phyloP scores from a whole-genome alignment of 2,797 vertebrate species.

The Atherinosoma microstoma region DNA sequence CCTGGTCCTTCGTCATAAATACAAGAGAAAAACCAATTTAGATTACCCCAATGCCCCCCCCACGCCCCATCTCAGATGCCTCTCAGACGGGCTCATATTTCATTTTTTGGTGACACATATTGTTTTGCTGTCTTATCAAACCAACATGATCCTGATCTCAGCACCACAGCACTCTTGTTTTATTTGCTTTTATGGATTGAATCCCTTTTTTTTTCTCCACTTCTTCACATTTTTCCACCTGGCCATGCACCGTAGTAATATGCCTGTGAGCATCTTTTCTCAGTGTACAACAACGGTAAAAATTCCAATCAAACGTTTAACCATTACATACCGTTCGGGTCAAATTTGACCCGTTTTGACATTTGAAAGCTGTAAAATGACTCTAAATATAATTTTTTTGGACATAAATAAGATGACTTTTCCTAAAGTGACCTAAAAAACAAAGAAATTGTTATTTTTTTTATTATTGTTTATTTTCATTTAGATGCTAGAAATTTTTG shows the following conservation, averaged over 20 bases:
- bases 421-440: too few relatives aligned
- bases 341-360: too few relatives aligned
- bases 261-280: neutral
- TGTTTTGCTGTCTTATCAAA: constrained; percentile 19
- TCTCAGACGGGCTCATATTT: constrained; percentile 9
- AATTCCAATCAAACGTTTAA: constrained; percentile 1
- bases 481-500: too few relatives aligned
- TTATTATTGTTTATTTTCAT: too few relatives aligned
- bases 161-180: neutral
- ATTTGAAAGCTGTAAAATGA: too few relatives aligned
- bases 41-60: neutral
- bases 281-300: neutral
- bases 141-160: neutral
- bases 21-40: neutral
- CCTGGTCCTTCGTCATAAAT: neutral
- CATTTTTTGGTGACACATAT: constrained; percentile 1
- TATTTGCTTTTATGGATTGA: constrained; percentile 13
- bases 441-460: too few relatives aligned
- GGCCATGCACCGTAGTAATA: neutral
- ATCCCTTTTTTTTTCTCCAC: neutral
- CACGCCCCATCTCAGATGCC: neutral
- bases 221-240: neutral
- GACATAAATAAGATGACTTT: too few relatives aligned
- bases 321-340: too few relatives aligned
- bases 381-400: too few relatives aligned